phyloP scores from a whole-genome alignment of 2,888 invertebrate genomes.

The Petrophora chlorosata region DNA sequence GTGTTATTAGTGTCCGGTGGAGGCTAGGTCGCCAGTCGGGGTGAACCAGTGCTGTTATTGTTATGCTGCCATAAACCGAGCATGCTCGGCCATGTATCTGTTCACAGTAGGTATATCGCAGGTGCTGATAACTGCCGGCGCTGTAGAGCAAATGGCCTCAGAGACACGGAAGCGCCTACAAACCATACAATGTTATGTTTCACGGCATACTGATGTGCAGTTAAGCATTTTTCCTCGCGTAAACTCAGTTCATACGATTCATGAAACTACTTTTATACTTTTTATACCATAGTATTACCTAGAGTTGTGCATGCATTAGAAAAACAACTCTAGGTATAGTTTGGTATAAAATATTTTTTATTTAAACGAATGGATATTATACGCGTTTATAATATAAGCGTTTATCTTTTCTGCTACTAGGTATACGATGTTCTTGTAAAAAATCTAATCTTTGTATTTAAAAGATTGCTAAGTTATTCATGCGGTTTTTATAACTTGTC shows the following conservation, averaged over 20 bases:
- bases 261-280: background rate
- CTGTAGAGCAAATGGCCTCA: constrained; percentile 52
- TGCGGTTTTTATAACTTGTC: too few relatives aligned
- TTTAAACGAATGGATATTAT: too few relatives aligned
- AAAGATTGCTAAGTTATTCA: too few relatives aligned
- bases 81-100: constrained; percentile 43
- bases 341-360: too few relatives aligned
- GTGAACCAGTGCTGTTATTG: constrained; percentile 55
- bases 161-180: constrained; percentile 41
- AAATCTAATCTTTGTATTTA: too few relatives aligned
- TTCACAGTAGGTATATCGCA: constrained; percentile 45
- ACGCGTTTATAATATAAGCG: too few relatives aligned
- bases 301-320: too few relatives aligned
- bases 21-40: constrained; percentile 42
- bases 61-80: constrained; percentile 57
- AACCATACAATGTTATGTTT: constrained; percentile 51
- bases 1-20: constrained; percentile 39
- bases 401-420: too few relatives aligned
- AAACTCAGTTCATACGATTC: constrained; percentile 28
- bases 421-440: too few relatives aligned
- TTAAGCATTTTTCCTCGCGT: constrained; percentile 42
- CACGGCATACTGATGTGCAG: constrained; percentile 46
- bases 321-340: too few relatives aligned
- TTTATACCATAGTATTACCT: too few relatives aligned
- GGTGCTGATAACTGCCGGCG: constrained; percentile 60